Base-by-base conservation (phyloP, 2,113 vertebrate genomes). In the Abramis brama region DNA sequence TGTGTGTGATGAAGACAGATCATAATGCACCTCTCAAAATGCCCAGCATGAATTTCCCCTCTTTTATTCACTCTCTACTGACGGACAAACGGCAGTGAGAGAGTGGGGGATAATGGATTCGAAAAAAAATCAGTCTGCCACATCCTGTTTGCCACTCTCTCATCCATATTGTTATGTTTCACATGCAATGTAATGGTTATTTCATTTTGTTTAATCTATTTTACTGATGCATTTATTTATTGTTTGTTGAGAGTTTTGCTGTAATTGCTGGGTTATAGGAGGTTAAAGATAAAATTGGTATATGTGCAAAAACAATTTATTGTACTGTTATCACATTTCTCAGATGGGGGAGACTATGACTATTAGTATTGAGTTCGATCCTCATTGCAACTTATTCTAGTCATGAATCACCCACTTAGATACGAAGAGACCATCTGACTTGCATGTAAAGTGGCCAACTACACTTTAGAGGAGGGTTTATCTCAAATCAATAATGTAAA, bases 61-160 rank as follows among this genome's bases (percentile, higher is more conserved):
- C n/a, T 79, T 80, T 80, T 70, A 33, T 73, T 70, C 39, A 59
- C 60, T 47, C 30, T 68, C 19, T 60, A 23, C 8, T 36, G 11
- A 76, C 13, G 33, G 60, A 62, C 50, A 79, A 45, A 71, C 19
- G 36, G 1, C 78, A n/a, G 3, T 39, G 45, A 43, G 19, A 86
- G n/a, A 85, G 62, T 55, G 45, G 17, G 45, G 27, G 13, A 71
- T 9, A 80, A 64, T 45, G 13, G 25, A 33, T 74, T 36, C 3
- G 43, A 5, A 43, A 57, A 57, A 8, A 21, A 43, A 59, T 82
- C 13, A 82, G 21, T 25, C 10, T 84, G 81, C 11, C 59, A 39
- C 89, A 93, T 93, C 91, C 91, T 92, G 92, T 91, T 86, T 64
- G 66, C 82, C 85, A 75, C 64, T 92, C 90, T 80, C 91, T 92